These are phyloP conservation scores for Argyra leucocephala DNA, from an alignment of 2,888 invertebrate genomes.

Conservation along the genomic window DNA sequence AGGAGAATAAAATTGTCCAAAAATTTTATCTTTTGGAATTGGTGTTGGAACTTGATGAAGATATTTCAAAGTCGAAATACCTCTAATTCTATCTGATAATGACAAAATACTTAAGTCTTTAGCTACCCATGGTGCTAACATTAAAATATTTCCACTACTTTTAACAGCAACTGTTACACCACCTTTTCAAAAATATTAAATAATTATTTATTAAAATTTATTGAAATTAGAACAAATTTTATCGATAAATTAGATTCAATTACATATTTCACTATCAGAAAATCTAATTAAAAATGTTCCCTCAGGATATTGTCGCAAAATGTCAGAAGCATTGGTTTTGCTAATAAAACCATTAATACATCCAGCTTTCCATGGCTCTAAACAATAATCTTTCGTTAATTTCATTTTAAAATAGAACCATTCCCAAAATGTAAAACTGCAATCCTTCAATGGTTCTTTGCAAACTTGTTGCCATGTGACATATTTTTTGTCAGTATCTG, in stretches of 20 bases:
- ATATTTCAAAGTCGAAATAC: slow-evolving; percentile 69
- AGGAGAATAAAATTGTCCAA: slow-evolving; percentile 83
- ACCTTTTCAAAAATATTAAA: slow-evolving; percentile 46
- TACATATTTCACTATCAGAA: slow-evolving; percentile 81
- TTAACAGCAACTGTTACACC: slow-evolving; percentile 91
- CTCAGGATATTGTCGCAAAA: slow-evolving; percentile 63
- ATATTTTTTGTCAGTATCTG: slow-evolving; percentile 34
- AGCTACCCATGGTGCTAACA: slow-evolving; percentile 87
- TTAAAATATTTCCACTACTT: slow-evolving; percentile 61
- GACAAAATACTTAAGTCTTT: slow-evolving; percentile 86
- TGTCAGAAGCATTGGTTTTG: slow-evolving; percentile 76
- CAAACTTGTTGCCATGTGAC: slow-evolving; percentile 89
- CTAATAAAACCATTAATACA: slow-evolving; percentile 89
- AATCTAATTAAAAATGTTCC: slow-evolving; percentile 93
- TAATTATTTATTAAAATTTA: not conserved
- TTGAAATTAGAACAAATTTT: slow-evolving; percentile 4
- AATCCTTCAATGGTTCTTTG: slow-evolving; percentile 81
- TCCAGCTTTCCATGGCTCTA: slow-evolving; percentile 85
- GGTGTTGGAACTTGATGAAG: slow-evolving; percentile 63
- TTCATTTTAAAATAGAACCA: slow-evolving; percentile 99
- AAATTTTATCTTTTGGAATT: slow-evolving; percentile 74
- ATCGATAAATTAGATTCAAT: not conserved
- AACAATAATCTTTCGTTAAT: slow-evolving; percentile 84
- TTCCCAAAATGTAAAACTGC: slow-evolving; percentile 98
- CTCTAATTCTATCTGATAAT: slow-evolving; percentile 81